Evolutionary conservation across 2,888 invertebrate genomes (phyloP).

Genomic region (Drosophila nigritarsus): DNA sequence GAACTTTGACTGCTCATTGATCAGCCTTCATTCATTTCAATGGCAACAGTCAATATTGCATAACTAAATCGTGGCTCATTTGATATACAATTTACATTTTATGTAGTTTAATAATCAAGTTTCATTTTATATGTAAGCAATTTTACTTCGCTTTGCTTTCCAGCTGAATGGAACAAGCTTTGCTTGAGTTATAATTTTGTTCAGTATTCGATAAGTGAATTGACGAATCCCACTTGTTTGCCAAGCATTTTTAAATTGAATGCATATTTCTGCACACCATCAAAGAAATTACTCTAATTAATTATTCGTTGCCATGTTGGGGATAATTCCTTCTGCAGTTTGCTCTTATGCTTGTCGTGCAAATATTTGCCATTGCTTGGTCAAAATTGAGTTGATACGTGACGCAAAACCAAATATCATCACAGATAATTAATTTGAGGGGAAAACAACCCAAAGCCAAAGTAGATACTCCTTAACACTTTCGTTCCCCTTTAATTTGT

Average conservation of each 20-base stretch:
- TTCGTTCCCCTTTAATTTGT: not conserved
- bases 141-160: not conserved
- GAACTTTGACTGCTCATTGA: not conserved
- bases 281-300: not conserved
- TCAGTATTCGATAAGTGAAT: too few species aligned
- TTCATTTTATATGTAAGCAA: not conserved
- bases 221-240: not conserved
- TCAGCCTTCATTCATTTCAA: not conserved
- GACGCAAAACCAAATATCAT: not conserved
- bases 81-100: not conserved
- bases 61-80: not conserved
- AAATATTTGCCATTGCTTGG: not conserved
- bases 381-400: not conserved
- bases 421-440: not conserved
- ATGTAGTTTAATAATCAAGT: not conserved
- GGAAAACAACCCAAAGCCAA: not conserved
- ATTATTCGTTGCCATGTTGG: not conserved
- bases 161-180: not conserved
- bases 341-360: not conserved
- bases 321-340: not conserved
- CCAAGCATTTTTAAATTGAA: not conserved
- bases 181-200: not conserved
- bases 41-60: not conserved
- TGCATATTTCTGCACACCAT: not conserved
- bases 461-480: not conserved